Percentiles rank a stretch among this genome's conserved stretches.
phyloP scores from a whole-genome alignment of 2,888 invertebrate species.

The Blastobasis adustella region DNA sequence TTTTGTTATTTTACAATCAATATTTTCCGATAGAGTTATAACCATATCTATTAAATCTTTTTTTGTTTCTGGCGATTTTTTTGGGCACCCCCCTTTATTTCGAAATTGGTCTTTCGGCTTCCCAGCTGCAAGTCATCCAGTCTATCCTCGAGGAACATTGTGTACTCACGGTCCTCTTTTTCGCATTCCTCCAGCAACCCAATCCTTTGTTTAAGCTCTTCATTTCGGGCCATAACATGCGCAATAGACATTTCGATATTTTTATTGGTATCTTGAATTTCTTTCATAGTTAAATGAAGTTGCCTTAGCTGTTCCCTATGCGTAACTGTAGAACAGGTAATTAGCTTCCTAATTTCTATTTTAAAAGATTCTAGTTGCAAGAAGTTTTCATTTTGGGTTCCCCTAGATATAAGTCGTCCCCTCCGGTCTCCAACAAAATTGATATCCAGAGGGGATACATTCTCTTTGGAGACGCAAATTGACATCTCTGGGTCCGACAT shows the following conservation, averaged over 20 bases:
- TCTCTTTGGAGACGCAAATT: too few relatives aligned
- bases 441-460: too few relatives aligned
- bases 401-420: not conserved
- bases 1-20: conserved; percentile 4
- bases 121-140: conserved; percentile 7
- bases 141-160: conserved; percentile 7
- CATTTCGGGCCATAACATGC: conserved; percentile 8
- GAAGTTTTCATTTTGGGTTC: too few relatives aligned
- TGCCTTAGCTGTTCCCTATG: not conserved
- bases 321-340: not conserved
- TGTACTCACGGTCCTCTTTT: conserved; percentile 8
- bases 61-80: conserved; percentile 7
- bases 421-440: not conserved
- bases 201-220: conserved; percentile 7
- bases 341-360: not conserved
- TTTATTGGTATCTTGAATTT: conserved; percentile 1
- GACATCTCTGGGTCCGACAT: too few relatives aligned
- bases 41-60: conserved; percentile 11
- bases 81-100: conserved; percentile 11
- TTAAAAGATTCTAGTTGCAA: not conserved
- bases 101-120: conserved; percentile 6
- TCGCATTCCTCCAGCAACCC: conserved; percentile 4
- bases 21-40: conserved; percentile 2
- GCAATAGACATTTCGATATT: conserved; percentile 9
- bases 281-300: not conserved